Evolutionary conservation across 1,140 invertebrate species (phyloP).

Genomic region (fruit fly (Drosophila melanogaster)): DNA sequence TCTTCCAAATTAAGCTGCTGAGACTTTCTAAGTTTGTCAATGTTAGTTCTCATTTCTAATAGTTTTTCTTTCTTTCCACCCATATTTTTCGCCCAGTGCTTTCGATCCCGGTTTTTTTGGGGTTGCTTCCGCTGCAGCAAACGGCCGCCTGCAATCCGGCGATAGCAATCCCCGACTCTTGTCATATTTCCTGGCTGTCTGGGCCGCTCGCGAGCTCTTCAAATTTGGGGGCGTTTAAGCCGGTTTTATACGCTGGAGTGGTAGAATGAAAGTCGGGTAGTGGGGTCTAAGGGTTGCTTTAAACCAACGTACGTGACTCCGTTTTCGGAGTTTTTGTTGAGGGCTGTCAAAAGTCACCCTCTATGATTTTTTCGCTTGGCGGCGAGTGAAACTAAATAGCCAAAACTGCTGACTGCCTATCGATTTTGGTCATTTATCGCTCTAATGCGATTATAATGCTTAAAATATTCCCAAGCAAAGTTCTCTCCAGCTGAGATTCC

Average conservation of each 20-base stretch:
- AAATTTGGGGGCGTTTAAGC: conserved; percentile 77
- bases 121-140: conserved; percentile 69
- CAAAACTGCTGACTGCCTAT: conserved; percentile 68
- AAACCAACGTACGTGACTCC: conserved; percentile 69
- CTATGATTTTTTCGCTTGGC: conserved; percentile 32
- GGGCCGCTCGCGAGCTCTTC: conserved; percentile 43
- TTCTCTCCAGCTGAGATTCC: conserved; percentile 59
- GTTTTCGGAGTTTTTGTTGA: conserved; percentile 35
- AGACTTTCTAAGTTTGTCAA: too few relatives aligned
- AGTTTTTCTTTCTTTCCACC: not conserved
- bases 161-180: conserved; percentile 60
- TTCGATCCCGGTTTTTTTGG: conserved; percentile 25
- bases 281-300: conserved; percentile 73
- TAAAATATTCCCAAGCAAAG: conserved; percentile 56
- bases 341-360: conserved; percentile 72
- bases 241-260: conserved; percentile 39
- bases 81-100: conserved; percentile 11
- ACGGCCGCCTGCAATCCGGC: conserved; percentile 56
- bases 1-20: too few relatives aligned
- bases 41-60: too few relatives aligned
- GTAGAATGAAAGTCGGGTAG: conserved; percentile 1
- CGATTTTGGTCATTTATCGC: conserved; percentile 77
- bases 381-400: conserved; percentile 66
- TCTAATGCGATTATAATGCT: conserved; percentile 80
- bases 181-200: conserved; percentile 67